Conservation (phyloP, 2,888 invertebrate species). For the Caenorhabditis drosophilae region DNA sequence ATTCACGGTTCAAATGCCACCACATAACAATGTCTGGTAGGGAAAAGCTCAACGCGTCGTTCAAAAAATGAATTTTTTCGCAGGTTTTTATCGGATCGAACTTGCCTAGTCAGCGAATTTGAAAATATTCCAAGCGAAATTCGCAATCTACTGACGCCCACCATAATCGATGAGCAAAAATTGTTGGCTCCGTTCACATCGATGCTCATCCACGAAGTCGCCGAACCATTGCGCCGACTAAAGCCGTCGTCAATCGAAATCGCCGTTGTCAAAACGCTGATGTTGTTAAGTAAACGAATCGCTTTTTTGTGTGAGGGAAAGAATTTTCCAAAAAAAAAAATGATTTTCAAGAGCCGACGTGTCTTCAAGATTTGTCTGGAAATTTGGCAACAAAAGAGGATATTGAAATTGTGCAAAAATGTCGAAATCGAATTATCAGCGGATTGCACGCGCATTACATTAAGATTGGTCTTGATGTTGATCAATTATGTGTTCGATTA, state of each 20-base stretch:
- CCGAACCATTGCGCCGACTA: constrained; percentile 31
- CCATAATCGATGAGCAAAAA: constrained; percentile 27
- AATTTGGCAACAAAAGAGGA: constrained; percentile 30
- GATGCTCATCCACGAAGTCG: constrained; percentile 43
- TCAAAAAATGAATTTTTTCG: too few relatives aligned
- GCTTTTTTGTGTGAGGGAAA: too few relatives aligned
- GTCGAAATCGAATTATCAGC: constrained; percentile 30
- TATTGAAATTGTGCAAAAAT: constrained; percentile 16
- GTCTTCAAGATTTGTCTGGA: constrained; percentile 16
- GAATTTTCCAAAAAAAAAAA: too few relatives aligned
- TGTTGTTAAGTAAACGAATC: constrained; percentile 37
- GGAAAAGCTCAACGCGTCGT: too few relatives aligned
- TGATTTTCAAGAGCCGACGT: constrained; percentile 38
- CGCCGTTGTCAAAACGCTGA: constrained; percentile 45
- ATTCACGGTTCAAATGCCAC: constrained; percentile 38
- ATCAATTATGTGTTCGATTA: constrained; percentile 16
- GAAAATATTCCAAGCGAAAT: constrained; percentile 32
- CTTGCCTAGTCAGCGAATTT: constrained; percentile 33
- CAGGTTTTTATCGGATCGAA: constrained; percentile 36
- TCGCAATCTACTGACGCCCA: constrained; percentile 16
- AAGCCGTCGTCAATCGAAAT: constrained; percentile 35
- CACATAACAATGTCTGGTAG: constrained; percentile 41
- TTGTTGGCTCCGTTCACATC: constrained; percentile 35
- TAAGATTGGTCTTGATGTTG: constrained; percentile 11
- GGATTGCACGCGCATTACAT: constrained; percentile 35